Conservation (phyloP, 1,140 invertebrate species). For the Luehdorfia chinensis region DNA sequence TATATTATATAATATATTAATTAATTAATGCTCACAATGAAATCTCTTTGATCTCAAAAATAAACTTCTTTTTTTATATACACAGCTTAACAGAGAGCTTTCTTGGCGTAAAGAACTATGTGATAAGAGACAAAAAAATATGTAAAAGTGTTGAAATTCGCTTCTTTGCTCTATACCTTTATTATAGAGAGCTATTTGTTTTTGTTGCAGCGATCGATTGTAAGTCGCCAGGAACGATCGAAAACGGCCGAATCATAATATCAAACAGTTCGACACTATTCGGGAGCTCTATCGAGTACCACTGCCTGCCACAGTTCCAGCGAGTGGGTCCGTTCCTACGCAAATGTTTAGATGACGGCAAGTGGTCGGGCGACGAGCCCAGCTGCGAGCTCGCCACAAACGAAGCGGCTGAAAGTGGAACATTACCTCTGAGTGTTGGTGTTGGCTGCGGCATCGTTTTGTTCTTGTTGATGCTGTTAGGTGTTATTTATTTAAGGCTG, state of each 20-base stretch:
- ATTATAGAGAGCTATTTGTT: too few relatives aligned
- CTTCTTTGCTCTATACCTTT: too few relatives aligned
- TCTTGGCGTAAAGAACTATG: too few relatives aligned
- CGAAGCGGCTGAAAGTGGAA: conserved; percentile 83
- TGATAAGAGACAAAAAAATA: too few relatives aligned
- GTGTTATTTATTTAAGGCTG: conserved; percentile 85
- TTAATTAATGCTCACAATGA: too few relatives aligned
- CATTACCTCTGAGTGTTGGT: conserved; percentile 87
- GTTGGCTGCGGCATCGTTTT: conserved; percentile 87
- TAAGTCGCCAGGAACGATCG: conserved; percentile 85
- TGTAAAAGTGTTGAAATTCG: too few relatives aligned
- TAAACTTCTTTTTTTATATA: too few relatives aligned
- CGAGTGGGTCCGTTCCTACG: conserved; percentile 88
- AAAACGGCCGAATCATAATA: conserved; percentile 91
- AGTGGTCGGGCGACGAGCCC: conserved; percentile 91
- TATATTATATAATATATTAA: too few relatives aligned
- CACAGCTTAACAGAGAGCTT: too few relatives aligned
- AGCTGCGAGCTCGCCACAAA: conserved; percentile 81
- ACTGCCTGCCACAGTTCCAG: conserved; percentile 91
- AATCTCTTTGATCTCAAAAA: too few relatives aligned
- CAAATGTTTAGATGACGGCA: conserved; percentile 88
- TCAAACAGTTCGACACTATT: conserved; percentile 90
- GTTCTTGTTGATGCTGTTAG: conserved; percentile 85
- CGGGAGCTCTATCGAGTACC: conserved; percentile 90
- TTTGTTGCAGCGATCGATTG: conserved; percentile 86